Evolutionary conservation across 1,140 invertebrate genomes (phyloP).

Genomic region (Heterodera schachtii): DNA sequence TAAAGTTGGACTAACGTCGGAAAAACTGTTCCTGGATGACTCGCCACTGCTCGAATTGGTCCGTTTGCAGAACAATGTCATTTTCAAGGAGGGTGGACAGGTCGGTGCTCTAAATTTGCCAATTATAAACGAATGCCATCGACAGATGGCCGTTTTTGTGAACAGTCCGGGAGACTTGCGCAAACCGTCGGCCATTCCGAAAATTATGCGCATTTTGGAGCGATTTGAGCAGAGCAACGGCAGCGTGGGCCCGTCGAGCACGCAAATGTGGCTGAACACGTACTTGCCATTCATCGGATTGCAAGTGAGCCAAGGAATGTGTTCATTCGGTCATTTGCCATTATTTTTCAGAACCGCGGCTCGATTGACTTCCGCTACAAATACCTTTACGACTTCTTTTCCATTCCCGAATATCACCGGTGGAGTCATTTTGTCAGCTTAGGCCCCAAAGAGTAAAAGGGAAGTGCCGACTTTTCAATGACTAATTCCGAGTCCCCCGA

Average conservation of each 20-base stretch:
- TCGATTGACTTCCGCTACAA: constrained; percentile 64
- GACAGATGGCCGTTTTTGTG: constrained; percentile 60
- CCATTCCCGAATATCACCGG: constrained; percentile 55
- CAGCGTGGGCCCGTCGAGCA: constrained; percentile 59
- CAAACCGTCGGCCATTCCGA: constrained; percentile 53
- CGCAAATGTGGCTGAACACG: constrained; percentile 62
- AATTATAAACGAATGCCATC: not conserved
- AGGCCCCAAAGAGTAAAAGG: constrained; percentile 51
- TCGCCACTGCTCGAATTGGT: constrained; percentile 62
- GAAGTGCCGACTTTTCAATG: constrained; percentile 11
- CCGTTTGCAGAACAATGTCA: constrained; percentile 60
- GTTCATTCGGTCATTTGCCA: not conserved
- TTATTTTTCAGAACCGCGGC: constrained; percentile 49
- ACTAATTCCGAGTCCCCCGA: constrained; percentile 10
- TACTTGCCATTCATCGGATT: constrained; percentile 63
- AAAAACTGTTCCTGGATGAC: constrained; percentile 64
- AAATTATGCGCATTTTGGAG: constrained; percentile 61
- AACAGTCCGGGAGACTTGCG: constrained; percentile 62
- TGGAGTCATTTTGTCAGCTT: constrained; percentile 65
- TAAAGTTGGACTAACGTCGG: constrained; percentile 58
- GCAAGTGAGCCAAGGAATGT: constrained; percentile 28
- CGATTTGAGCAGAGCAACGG: constrained; percentile 57
- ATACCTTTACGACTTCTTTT: constrained; percentile 63
- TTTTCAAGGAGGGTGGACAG: constrained; percentile 63
- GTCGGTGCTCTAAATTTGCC: constrained; percentile 27